Evolutionary conservation across 2,888 invertebrate genomes (phyloP), one percentile per base, ranked within the genome.

Genomic region (Thysanoteuthis rhombus): DNA sequence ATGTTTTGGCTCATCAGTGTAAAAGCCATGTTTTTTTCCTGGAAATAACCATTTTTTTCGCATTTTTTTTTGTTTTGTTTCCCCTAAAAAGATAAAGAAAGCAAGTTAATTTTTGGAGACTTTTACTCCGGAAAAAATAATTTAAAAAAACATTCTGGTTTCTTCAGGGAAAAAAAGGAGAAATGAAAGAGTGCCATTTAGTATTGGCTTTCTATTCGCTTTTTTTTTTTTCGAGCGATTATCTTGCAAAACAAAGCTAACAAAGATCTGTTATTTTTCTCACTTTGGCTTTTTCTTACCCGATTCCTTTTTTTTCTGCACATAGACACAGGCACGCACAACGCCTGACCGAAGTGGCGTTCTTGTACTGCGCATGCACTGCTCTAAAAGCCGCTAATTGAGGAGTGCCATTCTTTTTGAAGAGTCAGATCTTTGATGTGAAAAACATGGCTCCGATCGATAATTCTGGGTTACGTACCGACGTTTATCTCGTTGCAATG

Each of bases 381-480:
- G 1, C 12, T 75, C n/a, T 36, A 75, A 75, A 75, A 75, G 75
- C 75, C 12, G 75, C 75, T 75, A 75, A 75, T 75, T 75, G 75
- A 75, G 75, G 75, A 75, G 75, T 75, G 75, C 75, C 75, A 75
- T 75, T 75, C 75, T 75, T n/a, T 75, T 75, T 75, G 75, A 75
- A 75, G n/a, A 75, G 75, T 75, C n/a, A 75, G n/a, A 16, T 36
- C 75, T 75, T 75, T 75, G 75, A 75, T 75, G 75, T 36, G 75
- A 36, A 75, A 75, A 75, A 75, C 75, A 75, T 75, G 75, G 75
- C 36, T n/a, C 36, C 75, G 75, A 75, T 75, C 75, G 75, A 75
- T 75, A 36, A n/a, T 75, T 75, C 75, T 75, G 75, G 75, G 75
- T 75, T 75, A 75, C n/a, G n/a, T 75, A 75, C 75, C 16, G 75